Conservation (phyloP, 1,140 invertebrate genomes). For the Drosophila lacertosa region DNA sequence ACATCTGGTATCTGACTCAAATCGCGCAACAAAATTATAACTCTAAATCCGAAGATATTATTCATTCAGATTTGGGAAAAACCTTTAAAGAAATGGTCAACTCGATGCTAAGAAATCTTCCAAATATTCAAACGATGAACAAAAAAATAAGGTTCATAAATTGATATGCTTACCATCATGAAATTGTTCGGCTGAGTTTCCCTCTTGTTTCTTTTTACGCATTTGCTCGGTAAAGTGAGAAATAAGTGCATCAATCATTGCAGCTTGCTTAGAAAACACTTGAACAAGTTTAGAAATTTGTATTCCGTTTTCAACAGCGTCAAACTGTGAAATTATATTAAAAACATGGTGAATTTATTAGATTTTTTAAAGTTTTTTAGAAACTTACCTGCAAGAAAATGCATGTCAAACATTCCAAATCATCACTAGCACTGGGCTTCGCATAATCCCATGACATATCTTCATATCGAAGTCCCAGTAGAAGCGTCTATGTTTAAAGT, state of each 20-base stretch:
- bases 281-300: conserved; percentile 92
- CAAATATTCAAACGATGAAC: too few species aligned
- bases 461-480: conserved; percentile 93
- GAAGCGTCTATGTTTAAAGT: conserved; percentile 87
- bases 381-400: conserved; percentile 89
- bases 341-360: background rate
- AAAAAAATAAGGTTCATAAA: background rate
- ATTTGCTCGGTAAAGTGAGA: conserved; percentile 90
- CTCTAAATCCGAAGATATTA: too few species aligned
- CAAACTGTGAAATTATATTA: conserved; percentile 86
- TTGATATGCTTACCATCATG: conserved; percentile 73
- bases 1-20: too few species aligned
- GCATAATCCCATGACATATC: conserved; percentile 96
- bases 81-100: too few species aligned
- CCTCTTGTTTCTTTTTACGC: conserved; percentile 71
- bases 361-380: background rate
- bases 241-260: conserved; percentile 96
- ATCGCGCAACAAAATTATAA: too few species aligned
- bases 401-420: conserved; percentile 94
- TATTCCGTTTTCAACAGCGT: conserved; percentile 92
- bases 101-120: too few species aligned
- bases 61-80: too few species aligned
- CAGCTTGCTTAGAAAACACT: conserved; percentile 95
- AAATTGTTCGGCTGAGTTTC: conserved; percentile 85
- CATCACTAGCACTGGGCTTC: conserved; percentile 92